These are phyloP conservation scores for Octodon degus DNA, from an alignment of 2,113 vertebrate genomes.

Conservation along the genomic window DNA sequence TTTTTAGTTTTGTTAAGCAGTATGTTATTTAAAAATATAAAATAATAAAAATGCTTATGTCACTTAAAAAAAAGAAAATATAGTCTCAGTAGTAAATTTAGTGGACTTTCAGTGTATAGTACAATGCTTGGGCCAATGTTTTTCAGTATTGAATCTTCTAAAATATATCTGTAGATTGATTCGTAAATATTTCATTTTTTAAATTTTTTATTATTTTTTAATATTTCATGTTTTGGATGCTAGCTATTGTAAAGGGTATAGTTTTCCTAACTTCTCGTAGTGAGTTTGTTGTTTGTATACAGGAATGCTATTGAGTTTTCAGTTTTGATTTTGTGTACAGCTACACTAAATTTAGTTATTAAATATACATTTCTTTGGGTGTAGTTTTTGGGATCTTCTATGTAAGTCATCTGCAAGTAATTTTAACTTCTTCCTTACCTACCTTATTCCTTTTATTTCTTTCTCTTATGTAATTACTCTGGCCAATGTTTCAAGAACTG, in stretches of 20 bases:
- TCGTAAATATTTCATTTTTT: neutral
- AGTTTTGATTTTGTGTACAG: neutral
- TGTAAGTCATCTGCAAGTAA: neutral
- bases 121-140: neutral
- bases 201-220: no score
- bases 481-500: neutral
- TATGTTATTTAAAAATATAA: no score
- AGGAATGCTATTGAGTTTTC: neutral
- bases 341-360: neutral
- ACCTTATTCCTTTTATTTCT: neutral
- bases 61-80: constrained; percentile 55
- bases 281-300: neutral
- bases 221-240: neutral
- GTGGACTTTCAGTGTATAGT: neutral
- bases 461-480: neutral
- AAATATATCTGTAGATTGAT: neutral
- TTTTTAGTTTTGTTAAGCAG: no score
- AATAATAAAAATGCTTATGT: no score
- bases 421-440: neutral
- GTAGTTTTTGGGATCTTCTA: neutral
- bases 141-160: constrained; percentile 32
- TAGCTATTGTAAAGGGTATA: neutral
- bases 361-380: neutral
- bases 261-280: neutral
- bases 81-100: neutral